Evolutionary conservation across 2,113 vertebrate genomes (phyloP), one percentile per base, ranked within the genome.

Genomic region (Aphelocoma coerulescens): DNA sequence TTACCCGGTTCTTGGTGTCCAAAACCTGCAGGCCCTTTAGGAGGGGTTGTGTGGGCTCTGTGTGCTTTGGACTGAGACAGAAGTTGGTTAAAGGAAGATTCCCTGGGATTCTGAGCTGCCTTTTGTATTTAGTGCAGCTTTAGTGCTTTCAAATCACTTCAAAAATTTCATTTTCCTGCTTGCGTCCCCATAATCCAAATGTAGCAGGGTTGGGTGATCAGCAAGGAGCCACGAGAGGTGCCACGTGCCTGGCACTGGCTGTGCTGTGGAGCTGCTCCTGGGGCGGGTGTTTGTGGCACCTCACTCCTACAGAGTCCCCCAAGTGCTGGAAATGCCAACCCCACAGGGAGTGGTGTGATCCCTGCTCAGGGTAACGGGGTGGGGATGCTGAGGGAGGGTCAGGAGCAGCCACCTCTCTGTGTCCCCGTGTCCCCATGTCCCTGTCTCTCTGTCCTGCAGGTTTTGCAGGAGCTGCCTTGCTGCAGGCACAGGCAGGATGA

Each of bases 311-410:
- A 16, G 14, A 43, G 43, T 17, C 14, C 21, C 24, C 19, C 30
- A 24, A 66, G 27, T 15, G 7, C 41, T 3, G 0, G 1, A 4
- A 55, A 30, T 3, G 3, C 23, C 1, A 3, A n/a, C 32, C 37
- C 30, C 30, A 22, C 2, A 3, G 28, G 27, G 18, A 43, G 58
- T 9, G 23, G 35, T 21, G 75, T 33, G 46, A 52, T 33, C 30
- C 59, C 67, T 28, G 33, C 62, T 49, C 18, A 5, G 43, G 58
- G 43, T 17, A 3, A 16, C 0, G 5, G 78, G 19, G 9, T 7
- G 5, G 4, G 63, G 20, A 9, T 14, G 62, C 67, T 51, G 57
- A 26, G 13, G 62, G 35, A 43, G 19, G 33, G 33, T 23, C 30
- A 37, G 68, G 63, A 62, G 63, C 68, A 24, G 41, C 67, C 62